Base-by-base conservation (phyloP, 1,140 invertebrate genomes). In the Lordiphosa stackelbergi region DNA sequence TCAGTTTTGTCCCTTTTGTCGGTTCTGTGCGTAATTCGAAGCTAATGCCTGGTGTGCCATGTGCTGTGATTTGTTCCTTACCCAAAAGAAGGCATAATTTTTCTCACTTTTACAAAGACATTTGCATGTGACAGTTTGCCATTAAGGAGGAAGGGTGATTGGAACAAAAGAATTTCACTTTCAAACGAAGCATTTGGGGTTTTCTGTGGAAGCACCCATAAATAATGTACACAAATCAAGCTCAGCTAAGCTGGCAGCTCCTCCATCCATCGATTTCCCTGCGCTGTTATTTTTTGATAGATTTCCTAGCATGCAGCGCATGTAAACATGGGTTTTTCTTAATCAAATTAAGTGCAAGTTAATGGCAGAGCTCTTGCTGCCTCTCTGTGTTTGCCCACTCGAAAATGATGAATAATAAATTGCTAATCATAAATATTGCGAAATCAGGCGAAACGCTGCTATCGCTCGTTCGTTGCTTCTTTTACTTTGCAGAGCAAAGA, bases 361-460 rank as follows among this genome's bases (percentile, higher is more conserved):
- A 85, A 85, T 85, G 79, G 64, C 52, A 48, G 46, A 41, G 36
- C 34, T 48, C 24, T 10, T 5, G 35, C 10, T 16, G 22, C 12
- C 37, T 16, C 41, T 68, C 55, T 75, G 77, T 75, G 77, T 83
- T 77, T 84, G 78, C 69, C 46, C 69, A 66, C 69, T 77, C 58
- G 58, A 84, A 83, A 83, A 83, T 81, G 81, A 85, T 85, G 81
- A 85, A 85, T 85, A 85, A 85, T 85, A 85, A 85, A 85, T 85
- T 79, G 81, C 81, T 85, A 85, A 85, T 85, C 81, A 85, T 85
- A 85, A 85, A 85, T 85, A 85, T 85, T 85, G 81, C 81, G 73
- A 81, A 85, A 81, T 85, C 81, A 66, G 65, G 69, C 72, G 59
- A 75, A 36, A 36, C 31, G 28, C 47, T 8, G 35, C 43, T 28